Evolutionary conservation across 2,888 invertebrate genomes (phyloP), one percentile per base, ranked within the genome.

Genomic region (Melanotus villosus): DNA sequence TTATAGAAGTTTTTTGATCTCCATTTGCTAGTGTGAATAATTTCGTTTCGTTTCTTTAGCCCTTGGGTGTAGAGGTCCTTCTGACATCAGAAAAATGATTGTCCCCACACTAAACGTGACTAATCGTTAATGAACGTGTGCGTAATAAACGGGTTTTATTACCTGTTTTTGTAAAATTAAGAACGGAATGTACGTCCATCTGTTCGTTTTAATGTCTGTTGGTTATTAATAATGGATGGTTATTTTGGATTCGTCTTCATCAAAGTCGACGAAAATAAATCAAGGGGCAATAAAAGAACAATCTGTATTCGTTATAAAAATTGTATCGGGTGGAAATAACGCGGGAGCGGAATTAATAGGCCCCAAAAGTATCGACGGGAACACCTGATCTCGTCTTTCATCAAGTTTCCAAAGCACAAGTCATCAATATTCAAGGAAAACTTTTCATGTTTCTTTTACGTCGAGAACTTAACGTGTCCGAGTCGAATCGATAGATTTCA

Each of bases 381-480:
- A 21, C 47, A 47, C 47, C 47, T 47, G 47, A 47, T 52, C 52
- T 32, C 16, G 2, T 23, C 32, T 52, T 52, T 52, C 52, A 16
- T 52, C 52, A 32, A 52, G 52, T 32, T 52, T 7, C 23, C 18
- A 10, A n/a, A 47, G 47, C 47, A 47, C 47, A 14, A 23, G 47
- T 52, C 52, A 52, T 52, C 32, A 52, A 52, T 52, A 52, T 52
- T 52, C 52, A 30, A 16, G 12, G 16, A 50, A 50, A 50, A 3
- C 26, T 32, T 32, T 52, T 23, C 47, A 12, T 47, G 23, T 23
- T 47, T 47, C 23, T 6, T 5, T 7, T 2, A 12, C 43, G 18
- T 41, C 4, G 16, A 7, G 26, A 47, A 47, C 23, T 21, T 23
- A 47, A 47, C 47, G 47, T 23, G 47, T 47, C 23, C 7, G 23